Evolutionary conservation across 2,797 vertebrate genomes (phyloP), one percentile per base, ranked within the genome.

Genomic region (Hoplostethus mediterraneus): DNA sequence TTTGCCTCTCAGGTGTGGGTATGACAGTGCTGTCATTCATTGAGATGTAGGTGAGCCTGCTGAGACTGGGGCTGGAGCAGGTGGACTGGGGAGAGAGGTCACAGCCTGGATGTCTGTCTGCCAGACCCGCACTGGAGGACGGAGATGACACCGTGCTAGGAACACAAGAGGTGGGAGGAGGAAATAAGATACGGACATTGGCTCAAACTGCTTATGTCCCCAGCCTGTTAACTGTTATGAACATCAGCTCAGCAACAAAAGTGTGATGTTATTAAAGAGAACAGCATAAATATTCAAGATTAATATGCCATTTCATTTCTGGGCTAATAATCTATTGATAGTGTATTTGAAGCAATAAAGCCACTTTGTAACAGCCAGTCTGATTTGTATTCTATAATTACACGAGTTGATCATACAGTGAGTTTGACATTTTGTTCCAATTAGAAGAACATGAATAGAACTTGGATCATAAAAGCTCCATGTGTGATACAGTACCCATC

Each of bases 1-100:
- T 94, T 42, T 10, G 17, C 9, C 79, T 84, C 56, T 94, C 93
- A 0, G 91, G 86, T 60, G 89, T 91, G 17, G 48, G 87, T 5
- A 82, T 51, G 65, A 71, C 73, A 36, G 93, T 93, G 64, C 90
- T 91, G 36, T 97, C 96, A 55, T 92, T 92, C 57, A 95, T 85
- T 53, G 98, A 99, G 61, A 98, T 75, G 12, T 97, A 99, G 0
- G 97, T 99, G 67, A 99, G 92, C 49, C 96, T 94, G 92, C 95
- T 96, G 68, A 97, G 84, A 75, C 94, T 95, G 8, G 95, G 94
- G 83, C 92, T 95, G 11, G 95, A 93, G 82, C 92, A 95, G 30
- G 60, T 55, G 2, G 94, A 95, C 62, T 93, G 92, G 52, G 93
- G 93, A 0, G 94, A 93, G 4, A 73, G 68, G 58, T 93, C 93